Percentiles rank a stretch among this genome's conserved stretches.
Conservation (phyloP, 2,797 vertebrate genomes). For the Meda fulgida region DNA sequence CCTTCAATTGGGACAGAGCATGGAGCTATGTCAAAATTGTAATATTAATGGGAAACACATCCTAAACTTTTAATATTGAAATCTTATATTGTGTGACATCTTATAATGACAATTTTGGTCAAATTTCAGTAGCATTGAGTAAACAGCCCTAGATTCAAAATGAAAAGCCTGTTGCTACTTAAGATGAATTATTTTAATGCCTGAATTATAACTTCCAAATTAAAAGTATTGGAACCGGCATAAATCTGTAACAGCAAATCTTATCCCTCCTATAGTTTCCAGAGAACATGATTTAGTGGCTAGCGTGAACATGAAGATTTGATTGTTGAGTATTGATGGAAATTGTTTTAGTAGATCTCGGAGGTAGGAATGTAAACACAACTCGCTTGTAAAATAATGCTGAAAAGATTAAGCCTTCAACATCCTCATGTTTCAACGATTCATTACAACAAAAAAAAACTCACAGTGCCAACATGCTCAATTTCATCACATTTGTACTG, state of each 20-base stretch:
- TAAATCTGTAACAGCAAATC: background rate
- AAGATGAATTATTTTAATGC: background rate
- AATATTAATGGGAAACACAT: conserved; percentile 1
- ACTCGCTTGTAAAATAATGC: background rate
- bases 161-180: background rate
- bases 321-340: background rate
- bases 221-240: background rate
- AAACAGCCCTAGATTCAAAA: background rate
- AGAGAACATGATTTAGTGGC: background rate
- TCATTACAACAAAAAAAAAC: background rate
- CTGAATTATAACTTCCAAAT: background rate
- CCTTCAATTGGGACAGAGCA: conserved; percentile 10
- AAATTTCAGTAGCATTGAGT: background rate
- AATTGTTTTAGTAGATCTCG: background rate
- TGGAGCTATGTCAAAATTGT: background rate
- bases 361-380: conserved; percentile 7
- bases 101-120: background rate
- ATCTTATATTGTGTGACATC: background rate
- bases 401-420: background rate
- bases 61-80: conserved; percentile 13
- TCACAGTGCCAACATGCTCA: background rate
- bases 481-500: background rate
- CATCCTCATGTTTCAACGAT: background rate
- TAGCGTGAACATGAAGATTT: background rate
- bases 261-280: background rate